Base-by-base conservation (phyloP, 2,113 vertebrate species). In the Macrotis lagotis region DNA sequence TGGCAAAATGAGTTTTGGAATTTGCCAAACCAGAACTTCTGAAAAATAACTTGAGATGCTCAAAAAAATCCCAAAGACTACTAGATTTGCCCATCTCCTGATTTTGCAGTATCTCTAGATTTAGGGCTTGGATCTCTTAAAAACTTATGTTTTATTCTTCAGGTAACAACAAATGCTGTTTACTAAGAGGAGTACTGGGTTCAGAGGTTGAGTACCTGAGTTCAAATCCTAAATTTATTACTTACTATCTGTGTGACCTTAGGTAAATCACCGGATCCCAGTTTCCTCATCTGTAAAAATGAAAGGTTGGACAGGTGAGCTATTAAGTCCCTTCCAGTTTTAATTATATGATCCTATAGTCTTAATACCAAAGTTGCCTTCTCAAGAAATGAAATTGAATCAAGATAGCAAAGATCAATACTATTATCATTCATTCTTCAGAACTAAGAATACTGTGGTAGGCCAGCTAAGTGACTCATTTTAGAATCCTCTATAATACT, bases 41-140 rank as follows among this genome's bases (percentile, higher is more conserved):
- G 96, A 98, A 96, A 97, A 98, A 97, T 97, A 97, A 97, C 97
- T 98, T 98, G 97, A 98, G 97, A 98, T 98, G 97, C 97, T 97
- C 96, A 96, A 98, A 97, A 74, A 97, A 97, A 96, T 96, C 97
- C 97, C 96, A 83, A 97, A 96, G 97, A 97, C 97, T 97, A 94
- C 97, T 97, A 95, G 96, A 94, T 96, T 94, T 94, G 95, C 96
- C 97, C 49, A 24, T 96, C 94, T 91, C 97, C 94, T 95, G 93
- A 90, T 50, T 28, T 92, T 95, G 96, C 49, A 37, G 94, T 92
- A 95, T 96, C 90, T 90, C 92, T 93, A 96, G 91, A 88, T 83
- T 2, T 3, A 51, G 95, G 50, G 93, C 92, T n/a, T 48, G 83
- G 96, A 95, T 93, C 59, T 31, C 25, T 48, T 94, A 31, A 48